Base-by-base conservation (phyloP, 1,140 invertebrate genomes). In the Paraescarpia echinospica region DNA sequence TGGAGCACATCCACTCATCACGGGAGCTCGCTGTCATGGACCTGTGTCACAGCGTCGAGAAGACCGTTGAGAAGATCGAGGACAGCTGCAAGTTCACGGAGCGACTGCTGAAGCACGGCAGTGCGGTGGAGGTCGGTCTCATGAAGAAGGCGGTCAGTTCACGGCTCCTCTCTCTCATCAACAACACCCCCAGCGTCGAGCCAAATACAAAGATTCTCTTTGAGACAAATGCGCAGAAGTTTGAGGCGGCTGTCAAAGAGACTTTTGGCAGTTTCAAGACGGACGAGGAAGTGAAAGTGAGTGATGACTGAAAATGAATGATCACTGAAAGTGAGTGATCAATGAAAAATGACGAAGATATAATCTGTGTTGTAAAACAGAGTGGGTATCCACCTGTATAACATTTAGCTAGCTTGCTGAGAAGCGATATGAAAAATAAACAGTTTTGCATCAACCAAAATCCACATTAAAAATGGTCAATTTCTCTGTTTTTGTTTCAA, bases 1-100 rank as follows among this genome's bases (percentile, higher is more conserved):
- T 99, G 33, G 97, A 98, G 94, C 97, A 97, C 94, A 95, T 98
- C 91, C 98, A 99, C 95, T 98, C 97, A 41, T 97, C 98, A 94
- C 97, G 98, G 93, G 98, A 99, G 96, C 96, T 99, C 6, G 97
- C 98, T 95, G 97, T 98, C 34, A 98, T 98, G 98, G 98, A 98
- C 94, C 96, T 98, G 59, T 98, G 98, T 95, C 97, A 98, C 93
- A 97, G 96, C 93, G 97, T 98, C 91, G 97, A 98, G 95, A 98
- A 98, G 95, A 97, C 97, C 5, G 97, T 97, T 93, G 98, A 97
- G 93, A 97, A 97, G 94, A 97, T 99, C 93, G 98, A 98, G 94
- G 97, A 98, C 95, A 98, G 98, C 33, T 98, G 97, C 94, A 97
- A 98, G 94, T 99, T 98, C 95, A 97, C 98, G 0, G 97, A 97